Conservation (phyloP, 2,113 vertebrate species). For the Gulo gulo region DNA sequence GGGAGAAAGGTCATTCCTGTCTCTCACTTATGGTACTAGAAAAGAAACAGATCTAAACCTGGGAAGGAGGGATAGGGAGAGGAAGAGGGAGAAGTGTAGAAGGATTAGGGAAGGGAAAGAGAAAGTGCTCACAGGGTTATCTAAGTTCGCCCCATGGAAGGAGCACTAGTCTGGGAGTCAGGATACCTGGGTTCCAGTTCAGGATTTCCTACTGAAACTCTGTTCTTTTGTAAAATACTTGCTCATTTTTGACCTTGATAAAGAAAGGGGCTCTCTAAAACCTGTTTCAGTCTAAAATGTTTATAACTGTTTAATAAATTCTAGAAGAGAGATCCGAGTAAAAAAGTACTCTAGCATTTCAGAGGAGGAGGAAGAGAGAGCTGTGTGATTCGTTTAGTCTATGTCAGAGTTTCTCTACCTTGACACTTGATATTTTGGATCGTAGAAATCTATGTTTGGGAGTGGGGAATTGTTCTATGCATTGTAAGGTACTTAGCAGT, state of each 20-base stretch:
- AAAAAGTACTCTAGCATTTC: background rate
- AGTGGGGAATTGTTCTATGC: background rate
- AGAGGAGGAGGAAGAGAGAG: background rate
- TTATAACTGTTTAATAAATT: background rate
- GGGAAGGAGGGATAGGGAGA: background rate
- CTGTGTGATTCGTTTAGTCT: background rate
- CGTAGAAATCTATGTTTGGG: background rate
- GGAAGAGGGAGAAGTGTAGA: background rate
- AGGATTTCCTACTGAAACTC: background rate
- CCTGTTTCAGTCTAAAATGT: background rate
- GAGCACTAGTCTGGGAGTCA: background rate
- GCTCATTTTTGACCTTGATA: slow-evolving; percentile 16
- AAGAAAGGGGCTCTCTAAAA: background rate
- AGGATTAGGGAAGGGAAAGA: background rate
- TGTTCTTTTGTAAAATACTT: background rate
- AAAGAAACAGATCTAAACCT: background rate
- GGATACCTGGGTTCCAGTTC: background rate
- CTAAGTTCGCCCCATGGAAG: background rate
- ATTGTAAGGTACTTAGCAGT: background rate
- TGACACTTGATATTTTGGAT: background rate
- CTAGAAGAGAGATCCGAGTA: slow-evolving; percentile 1
- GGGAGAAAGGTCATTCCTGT: background rate
- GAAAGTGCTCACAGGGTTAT: background rate
- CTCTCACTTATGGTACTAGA: slow-evolving; percentile 19
- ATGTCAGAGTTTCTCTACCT: background rate